Base-by-base conservation (phyloP, 2,113 vertebrate genomes). In the Cnemophilus loriae region DNA sequence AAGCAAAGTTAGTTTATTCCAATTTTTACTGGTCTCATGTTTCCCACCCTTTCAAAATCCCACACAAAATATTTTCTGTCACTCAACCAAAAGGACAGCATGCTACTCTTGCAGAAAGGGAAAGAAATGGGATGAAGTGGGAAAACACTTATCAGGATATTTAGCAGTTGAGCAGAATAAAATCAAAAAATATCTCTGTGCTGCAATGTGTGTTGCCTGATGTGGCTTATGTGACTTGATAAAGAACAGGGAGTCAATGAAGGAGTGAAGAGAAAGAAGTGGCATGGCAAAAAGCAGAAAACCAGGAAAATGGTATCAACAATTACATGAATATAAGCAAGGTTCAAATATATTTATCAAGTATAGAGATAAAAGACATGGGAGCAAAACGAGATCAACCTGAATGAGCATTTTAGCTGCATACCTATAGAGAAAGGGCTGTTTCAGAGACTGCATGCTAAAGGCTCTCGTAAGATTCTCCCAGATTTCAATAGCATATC, bases 391-490 rank as follows among this genome's bases (percentile, higher is more conserved):
- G 10, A 70, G 24, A 68, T 60, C 28, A 60, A 63, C 14, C 30
- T 6, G 3, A 79, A 79, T 6, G 15, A 64, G 49, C 49, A 68
- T 60, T 85, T 74, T 11, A 76, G 44, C 57, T 50, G 23, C 24
- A 33, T 6, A 39, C 5, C 30, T 52, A 37, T 3, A 67, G 26
- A 71, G 53, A n/a, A 85, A 87, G 23, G 47, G 18, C 28, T 63
- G 3, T 50, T 85, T 47, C 30, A 27, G 49, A 74, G 59, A 42
- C 1, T 33, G 28, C 11, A 39, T 1, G 2, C 17, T 21, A 64
- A 71, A 60, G 17, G 19, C 10, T 44, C 24, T 65, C 0, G 0
- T 16, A 47, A 52, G 35, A 42, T 10, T 53, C 39, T 47, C 21
- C 46, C 2, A 47, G 55, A 76, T 47, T 68, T 65, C 47, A 33